phyloP scores from a whole-genome alignment of 2,113 vertebrate species.

The Lagopus leucura region DNA sequence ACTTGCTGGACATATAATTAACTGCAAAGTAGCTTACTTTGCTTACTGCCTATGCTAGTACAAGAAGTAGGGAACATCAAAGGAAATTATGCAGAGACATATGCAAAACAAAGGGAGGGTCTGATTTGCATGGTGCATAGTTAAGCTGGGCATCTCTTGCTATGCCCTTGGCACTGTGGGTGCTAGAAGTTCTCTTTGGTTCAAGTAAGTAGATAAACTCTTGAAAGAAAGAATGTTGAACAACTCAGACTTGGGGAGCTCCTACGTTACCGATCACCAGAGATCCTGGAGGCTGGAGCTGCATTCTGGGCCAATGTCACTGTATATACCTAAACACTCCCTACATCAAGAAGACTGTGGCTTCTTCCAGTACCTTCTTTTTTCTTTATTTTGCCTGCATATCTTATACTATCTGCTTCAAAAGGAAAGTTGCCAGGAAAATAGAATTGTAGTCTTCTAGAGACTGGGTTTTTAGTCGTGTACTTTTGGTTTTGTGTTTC shows the following conservation, averaged over 20 bases:
- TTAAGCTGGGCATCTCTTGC: neutral
- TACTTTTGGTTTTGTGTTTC: fast-evolving
- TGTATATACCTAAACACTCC: neutral
- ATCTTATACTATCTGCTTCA: neutral
- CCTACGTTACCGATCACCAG: neutral
- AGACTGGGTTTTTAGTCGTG: neutral
- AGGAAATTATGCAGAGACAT: neutral
- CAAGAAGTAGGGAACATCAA: neutral
- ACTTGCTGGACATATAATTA: neutral
- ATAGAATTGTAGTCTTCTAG: neutral
- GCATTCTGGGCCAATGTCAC: neutral
- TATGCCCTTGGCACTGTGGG: neutral
- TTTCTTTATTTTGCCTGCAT: neutral
- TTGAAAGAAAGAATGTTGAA: neutral
- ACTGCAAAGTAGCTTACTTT: neutral
- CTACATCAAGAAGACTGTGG: neutral
- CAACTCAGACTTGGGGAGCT: neutral
- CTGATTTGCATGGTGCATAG: fast-evolving
- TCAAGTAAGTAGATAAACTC: neutral
- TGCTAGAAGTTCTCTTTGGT: neutral
- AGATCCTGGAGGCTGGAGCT: neutral
- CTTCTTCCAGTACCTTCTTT: neutral
- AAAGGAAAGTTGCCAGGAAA: neutral
- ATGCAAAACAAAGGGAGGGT: neutral
- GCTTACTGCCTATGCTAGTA: neutral